Evolutionary conservation across 2,888 invertebrate species (phyloP).

Genomic region (Leptopilina myrica): DNA sequence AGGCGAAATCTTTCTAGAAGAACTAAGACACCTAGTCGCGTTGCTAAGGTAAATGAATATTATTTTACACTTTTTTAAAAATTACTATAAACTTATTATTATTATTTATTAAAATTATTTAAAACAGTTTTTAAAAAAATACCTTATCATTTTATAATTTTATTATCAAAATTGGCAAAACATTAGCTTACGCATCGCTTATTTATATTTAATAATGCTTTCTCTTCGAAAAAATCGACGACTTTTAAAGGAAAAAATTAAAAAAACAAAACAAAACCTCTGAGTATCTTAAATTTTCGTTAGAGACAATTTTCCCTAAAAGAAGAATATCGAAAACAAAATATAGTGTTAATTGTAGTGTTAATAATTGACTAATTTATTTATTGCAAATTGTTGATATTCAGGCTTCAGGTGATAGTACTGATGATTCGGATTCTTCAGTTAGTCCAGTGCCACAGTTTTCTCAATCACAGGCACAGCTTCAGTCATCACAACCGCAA

Average conservation of each 20-base stretch:
- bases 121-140: not conserved
- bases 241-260: not conserved
- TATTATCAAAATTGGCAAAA: slow-evolving; percentile 24
- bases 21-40: slow-evolving; percentile 65
- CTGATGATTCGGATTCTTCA: slow-evolving; percentile 72
- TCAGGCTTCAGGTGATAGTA: slow-evolving; percentile 70
- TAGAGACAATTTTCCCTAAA: too few relatives aligned
- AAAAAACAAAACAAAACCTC: not conserved
- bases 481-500: slow-evolving; percentile 47
- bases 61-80: slow-evolving; percentile 37
- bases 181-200: slow-evolving; percentile 28
- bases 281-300: not conserved
- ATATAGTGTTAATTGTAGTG: too few relatives aligned
- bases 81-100: slow-evolving; percentile 17
- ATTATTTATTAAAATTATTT: not conserved
- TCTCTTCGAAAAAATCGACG: not conserved
- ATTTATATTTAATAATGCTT: slow-evolving; percentile 11
- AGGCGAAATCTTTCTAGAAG: slow-evolving; percentile 64
- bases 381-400: slow-evolving; percentile 25
- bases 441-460: slow-evolving; percentile 52
- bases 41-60: slow-evolving; percentile 66
- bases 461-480: slow-evolving; percentile 42
- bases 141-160: slow-evolving; percentile 7
- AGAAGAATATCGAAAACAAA: not conserved
- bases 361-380: not conserved